Percentiles rank a stretch among this genome's conserved stretches.
These are phyloP conservation scores for Stichodactyla mertensii DNA, from an alignment of 64 coral and sea anemone species.

Conservation along the genomic window DNA sequence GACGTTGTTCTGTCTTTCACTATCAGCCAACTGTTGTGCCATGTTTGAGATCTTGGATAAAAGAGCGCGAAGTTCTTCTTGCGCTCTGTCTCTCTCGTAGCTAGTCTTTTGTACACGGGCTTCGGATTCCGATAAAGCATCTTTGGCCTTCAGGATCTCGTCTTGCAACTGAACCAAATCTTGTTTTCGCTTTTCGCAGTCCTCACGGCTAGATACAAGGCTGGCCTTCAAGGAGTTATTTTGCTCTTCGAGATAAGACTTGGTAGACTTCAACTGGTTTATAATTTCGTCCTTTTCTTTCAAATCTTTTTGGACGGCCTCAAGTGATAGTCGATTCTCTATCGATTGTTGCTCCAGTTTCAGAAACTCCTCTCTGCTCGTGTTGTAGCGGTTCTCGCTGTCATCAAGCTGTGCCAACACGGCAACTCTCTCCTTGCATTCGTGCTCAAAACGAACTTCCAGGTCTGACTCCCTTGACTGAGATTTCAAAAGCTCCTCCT, in stretches of 20 bases:
- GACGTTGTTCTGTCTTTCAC: slow-evolving; percentile 59
- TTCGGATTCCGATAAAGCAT: slow-evolving; percentile 56
- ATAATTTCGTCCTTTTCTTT: slow-evolving; percentile 72
- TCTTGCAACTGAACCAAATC: slow-evolving; percentile 69
- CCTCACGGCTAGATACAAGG: slow-evolving; percentile 61
- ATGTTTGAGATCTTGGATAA: slow-evolving; percentile 73
- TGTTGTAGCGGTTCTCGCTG: slow-evolving; percentile 50
- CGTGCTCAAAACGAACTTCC: slow-evolving; percentile 78
- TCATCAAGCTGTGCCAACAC: slow-evolving; percentile 68
- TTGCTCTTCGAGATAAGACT: slow-evolving; percentile 80
- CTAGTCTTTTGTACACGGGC: slow-evolving; percentile 77
- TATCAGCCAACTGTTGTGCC: slow-evolving; percentile 80
- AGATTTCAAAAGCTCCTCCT: slow-evolving; percentile 42
- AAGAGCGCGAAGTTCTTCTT: slow-evolving; percentile 58
- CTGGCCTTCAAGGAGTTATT: slow-evolving; percentile 63
- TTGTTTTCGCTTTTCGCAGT: slow-evolving; percentile 72
- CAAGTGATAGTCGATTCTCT: slow-evolving; percentile 60
- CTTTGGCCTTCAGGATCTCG: slow-evolving; percentile 69
- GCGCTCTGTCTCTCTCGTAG: slow-evolving; percentile 82
- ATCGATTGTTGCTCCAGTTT: slow-evolving; percentile 82
- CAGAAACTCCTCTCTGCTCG: slow-evolving; percentile 64
- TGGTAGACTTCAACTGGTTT: slow-evolving; percentile 62
- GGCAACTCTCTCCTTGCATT: slow-evolving; percentile 70
- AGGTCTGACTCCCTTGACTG: slow-evolving; percentile 64
- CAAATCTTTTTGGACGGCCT: slow-evolving; percentile 63